Evolutionary conservation across 2,888 invertebrate species (phyloP), one percentile per base, ranked within the genome.

Genomic region (Acleris literana): DNA sequence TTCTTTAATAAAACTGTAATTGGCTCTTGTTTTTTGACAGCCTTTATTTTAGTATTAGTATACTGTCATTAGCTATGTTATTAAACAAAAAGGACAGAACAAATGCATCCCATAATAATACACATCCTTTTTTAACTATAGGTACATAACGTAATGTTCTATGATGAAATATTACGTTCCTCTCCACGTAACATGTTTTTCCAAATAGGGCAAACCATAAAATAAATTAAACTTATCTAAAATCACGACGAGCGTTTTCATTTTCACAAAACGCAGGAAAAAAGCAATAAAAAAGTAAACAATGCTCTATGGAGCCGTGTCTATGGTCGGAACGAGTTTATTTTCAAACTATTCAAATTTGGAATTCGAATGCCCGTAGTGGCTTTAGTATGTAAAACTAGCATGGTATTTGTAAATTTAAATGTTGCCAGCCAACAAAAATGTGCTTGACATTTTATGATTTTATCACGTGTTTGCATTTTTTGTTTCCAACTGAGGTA

Each of bases 271-370:
- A 66, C 52, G 39, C 67, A 64, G 70, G 68, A 70, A 64, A 69
- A 65, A 63, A 55, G 62, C 55, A 57, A 64, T 64, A 68, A 68
- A 69, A 55, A 55, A 62, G 22, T 44, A 51, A 59, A 68, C 69
- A 69, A 69, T 68, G 52, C 57, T 53, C 57, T 66, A 61, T 39
- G 39, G 39, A 39, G 3, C 11, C 13, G 39, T 39, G 39, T 39
- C 13, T 39, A 39, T 65, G 66, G 52, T 44, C 46, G 20, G 57
- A 61, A 58, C 56, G 43, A 46, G 64, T 62, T 67, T 57, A 64
- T 67, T 62, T 70, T 55, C 57, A 53, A 63, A 57, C 60, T 60
- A 69, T 68, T 69, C 69, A 63, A 69, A 71, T 71, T 68, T 66
- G 62, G 68, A 64, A 69, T 64, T 65, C 58, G 18, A 63, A 54